Evolutionary conservation across 2,113 vertebrate species (phyloP), one percentile per base, ranked within the genome.

Genomic region (Labrus mixtus): DNA sequence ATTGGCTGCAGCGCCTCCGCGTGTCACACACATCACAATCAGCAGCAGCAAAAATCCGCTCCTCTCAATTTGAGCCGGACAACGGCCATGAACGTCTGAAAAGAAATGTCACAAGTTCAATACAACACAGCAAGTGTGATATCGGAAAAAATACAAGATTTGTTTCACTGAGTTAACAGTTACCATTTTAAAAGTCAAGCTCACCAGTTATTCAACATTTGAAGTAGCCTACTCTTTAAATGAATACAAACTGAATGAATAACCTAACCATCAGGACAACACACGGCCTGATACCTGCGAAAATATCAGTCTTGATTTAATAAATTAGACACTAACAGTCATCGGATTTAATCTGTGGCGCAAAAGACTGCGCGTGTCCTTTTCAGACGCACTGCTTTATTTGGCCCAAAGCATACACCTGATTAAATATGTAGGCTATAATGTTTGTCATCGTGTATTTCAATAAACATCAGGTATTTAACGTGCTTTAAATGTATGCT

Each of bases 1-100:
- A 96, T 96, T 96, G 96, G 96, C 85, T 93, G 76, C 58, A 0
- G 54, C 45, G 7, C 43, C 6, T 16, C 20, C 57, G 90, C 90
- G 88, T 90, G 91, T 95, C 93, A 91, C 88, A 56, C 87, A 84
- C 81, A 92, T 90, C 78, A 89, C 69, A 71, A 59, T 33, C 56
- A 12, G 53, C 54, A 16, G 19, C 61, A 29, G 66, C 53, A 10
- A 29, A 0, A 43, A 53, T 16, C 46, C 39, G 73, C 41, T 22
- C 48, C n/a, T 11, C 70, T 50, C 59, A 3, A 22, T n/a, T 22
- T 59, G 3, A 20, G 58, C 39, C 57, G 29, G 20, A 58, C 17
- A 46, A 15, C 0, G 5, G 48, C 66, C 66, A 60, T n/a, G 0
- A 10, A 6, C 22, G 43, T 1, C 16, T 7, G 46, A 29, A 13